Evolutionary conservation across 2,113 vertebrate species (phyloP).

Genomic region (Ochotona curzoniae): DNA sequence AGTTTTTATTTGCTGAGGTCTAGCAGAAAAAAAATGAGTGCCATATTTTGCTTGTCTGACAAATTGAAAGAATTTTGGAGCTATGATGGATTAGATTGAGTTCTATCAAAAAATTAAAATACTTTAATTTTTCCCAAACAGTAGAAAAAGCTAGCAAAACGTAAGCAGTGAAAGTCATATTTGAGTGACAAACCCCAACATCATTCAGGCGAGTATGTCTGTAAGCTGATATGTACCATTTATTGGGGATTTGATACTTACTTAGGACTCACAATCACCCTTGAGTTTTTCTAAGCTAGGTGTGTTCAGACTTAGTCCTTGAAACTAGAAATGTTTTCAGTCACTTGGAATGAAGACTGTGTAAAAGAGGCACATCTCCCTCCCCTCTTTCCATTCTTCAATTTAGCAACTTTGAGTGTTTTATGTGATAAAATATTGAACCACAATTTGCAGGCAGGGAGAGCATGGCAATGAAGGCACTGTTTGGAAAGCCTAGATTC

Average conservation of each 20-base stretch:
- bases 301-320: neutral
- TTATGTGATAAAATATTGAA: neutral
- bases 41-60: neutral
- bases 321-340: neutral
- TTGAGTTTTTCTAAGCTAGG: neutral
- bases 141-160: too few relatives aligned
- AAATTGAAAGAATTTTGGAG: neutral
- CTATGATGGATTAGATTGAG: neutral
- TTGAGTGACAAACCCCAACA: neutral
- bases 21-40: neutral
- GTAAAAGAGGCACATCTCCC: neutral
- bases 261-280: neutral
- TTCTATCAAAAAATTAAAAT: neutral
- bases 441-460: neutral
- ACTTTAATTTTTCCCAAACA: neutral
- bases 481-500: too few relatives aligned
- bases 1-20: neutral
- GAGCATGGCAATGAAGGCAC: too few relatives aligned
- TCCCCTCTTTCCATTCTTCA: neutral
- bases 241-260: neutral
- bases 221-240: neutral
- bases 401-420: neutral
- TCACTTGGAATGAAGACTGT: neutral
- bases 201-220: neutral
- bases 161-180: too few relatives aligned